Base-by-base conservation (phyloP, 2,797 vertebrate species). In the Pagetopsis macropterus region DNA sequence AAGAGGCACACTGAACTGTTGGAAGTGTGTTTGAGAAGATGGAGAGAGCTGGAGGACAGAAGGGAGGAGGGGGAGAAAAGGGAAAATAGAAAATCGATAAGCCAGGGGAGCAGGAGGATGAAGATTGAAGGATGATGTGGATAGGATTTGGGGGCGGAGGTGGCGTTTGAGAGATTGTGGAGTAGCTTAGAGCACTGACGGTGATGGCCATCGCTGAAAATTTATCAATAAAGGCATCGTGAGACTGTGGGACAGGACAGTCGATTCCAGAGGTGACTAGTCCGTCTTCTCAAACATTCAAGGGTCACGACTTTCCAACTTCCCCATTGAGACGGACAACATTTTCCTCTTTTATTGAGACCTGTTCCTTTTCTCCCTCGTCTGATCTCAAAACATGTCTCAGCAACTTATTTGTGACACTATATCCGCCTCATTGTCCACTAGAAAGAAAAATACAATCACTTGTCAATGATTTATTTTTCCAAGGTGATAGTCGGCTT, bases 31-130 rank as follows among this genome's bases (percentile, higher is more conserved):
- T 82, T 78, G 81, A 88, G 78, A 82, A 85, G 88, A 92, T 64
- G 72, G 84, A 86, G 81, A 49, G 77, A 78, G 83, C 56, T 67
- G 79, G 70, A 86, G 75, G 79, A 77, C 45, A 27, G 50, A 19
- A 54, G 62, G 62, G 72, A 52, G 78, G 44, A 64, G 72, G 45
- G 70, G 76, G 55, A 70, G 78, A 73, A 66, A 82, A 66, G 77
- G 78, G 79, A 89, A 90, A 90, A 92, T 90, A 87, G 88, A 92
- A 92, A 93, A 94, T 95, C 93, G 81, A 93, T 93, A 93, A 80
- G 78, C 72, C 49, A 44, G 78, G 76, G 81, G 88, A 90, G 88
- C 82, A 72, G 80, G 81, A 83, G 85, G 88, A 94, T 90, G 91
- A 90, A 93, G 93, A 92, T 89, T 91, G 92, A 93, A 90, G 85